Conservation (phyloP, 2,113 vertebrate species). For the Cisticola juncidis region DNA sequence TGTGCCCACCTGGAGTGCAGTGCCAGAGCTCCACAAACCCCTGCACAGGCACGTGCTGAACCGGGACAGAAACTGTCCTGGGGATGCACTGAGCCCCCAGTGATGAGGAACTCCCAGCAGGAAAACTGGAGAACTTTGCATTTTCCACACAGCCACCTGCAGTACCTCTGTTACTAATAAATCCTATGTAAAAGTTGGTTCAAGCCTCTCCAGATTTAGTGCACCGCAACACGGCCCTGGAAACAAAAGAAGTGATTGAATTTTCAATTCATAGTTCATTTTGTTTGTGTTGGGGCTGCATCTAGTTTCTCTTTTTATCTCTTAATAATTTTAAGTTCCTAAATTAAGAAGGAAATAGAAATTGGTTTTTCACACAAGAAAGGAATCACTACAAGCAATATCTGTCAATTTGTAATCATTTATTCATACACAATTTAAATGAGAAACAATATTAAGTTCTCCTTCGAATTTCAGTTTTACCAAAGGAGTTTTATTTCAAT, state of each 20-base stretch:
- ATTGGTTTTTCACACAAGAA: neutral
- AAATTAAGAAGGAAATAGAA: slow-evolving; percentile 31
- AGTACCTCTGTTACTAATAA: neutral
- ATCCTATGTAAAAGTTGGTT: neutral
- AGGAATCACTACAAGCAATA: neutral
- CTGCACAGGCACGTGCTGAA: neutral
- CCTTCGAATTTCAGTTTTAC: neutral
- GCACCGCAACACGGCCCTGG: neutral
- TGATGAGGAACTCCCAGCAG: neutral
- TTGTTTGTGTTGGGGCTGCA: neutral
- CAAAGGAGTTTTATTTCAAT: slow-evolving; percentile 1
- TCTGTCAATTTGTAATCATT: slow-evolving; percentile 20
- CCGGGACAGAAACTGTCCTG: neutral
- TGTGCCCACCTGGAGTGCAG: fast-evolving
- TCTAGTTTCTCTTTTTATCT: neutral
- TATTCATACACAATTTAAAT: slow-evolving; percentile 23
- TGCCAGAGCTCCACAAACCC: neutral
- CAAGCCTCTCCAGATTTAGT: neutral
- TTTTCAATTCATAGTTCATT: neutral
- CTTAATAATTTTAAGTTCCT: slow-evolving; percentile 29
- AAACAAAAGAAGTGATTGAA: slow-evolving; percentile 1
- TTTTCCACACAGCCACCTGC: neutral
- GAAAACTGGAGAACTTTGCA: neutral
- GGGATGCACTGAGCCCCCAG: neutral
- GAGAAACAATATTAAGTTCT: slow-evolving; percentile 14